Evolutionary conservation across 2,113 vertebrate genomes (phyloP).

Genomic region (Spilogale gracilis): DNA sequence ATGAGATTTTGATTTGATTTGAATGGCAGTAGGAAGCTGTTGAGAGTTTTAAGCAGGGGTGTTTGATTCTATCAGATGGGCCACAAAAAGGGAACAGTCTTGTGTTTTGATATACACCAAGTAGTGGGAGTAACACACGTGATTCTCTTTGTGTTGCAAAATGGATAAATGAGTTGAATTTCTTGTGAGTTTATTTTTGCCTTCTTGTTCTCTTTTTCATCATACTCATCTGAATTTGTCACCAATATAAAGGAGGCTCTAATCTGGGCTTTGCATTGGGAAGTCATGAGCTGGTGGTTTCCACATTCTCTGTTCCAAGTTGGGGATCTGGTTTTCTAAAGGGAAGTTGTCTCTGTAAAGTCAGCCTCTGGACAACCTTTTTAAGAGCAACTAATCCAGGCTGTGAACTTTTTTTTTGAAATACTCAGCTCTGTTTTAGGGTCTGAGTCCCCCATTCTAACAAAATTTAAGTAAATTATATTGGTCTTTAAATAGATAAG

Average conservation of each 20-base stretch:
- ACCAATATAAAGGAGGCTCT: neutral
- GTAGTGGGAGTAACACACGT: neutral
- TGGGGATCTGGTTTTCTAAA: neutral
- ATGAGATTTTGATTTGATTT: neutral
- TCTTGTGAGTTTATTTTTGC: neutral
- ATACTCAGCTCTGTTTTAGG: neutral
- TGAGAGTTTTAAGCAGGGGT: neutral
- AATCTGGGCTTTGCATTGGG: neutral
- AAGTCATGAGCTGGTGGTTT: neutral
- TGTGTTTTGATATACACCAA: neutral
- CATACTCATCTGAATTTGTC: neutral
- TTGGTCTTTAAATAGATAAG: neutral
- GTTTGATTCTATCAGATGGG: neutral
- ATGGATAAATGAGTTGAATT: neutral
- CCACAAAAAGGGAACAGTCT: neutral
- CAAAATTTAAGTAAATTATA: neutral
- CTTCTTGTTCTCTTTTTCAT: neutral
- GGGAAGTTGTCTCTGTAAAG: neutral
- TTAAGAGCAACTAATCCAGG: neutral
- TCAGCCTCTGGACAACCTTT: neutral
- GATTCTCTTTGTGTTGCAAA: constrained; percentile 11
- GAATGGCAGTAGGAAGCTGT: neutral
- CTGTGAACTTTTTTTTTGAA: neutral
- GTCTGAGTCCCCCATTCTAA: neutral
- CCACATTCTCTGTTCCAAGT: neutral